A percentile compares a stretch with the other conserved stretches of the same genome.
Conservation (phyloP, 2,888 invertebrate species). For the Caenorhabditis macrosperma region DNA sequence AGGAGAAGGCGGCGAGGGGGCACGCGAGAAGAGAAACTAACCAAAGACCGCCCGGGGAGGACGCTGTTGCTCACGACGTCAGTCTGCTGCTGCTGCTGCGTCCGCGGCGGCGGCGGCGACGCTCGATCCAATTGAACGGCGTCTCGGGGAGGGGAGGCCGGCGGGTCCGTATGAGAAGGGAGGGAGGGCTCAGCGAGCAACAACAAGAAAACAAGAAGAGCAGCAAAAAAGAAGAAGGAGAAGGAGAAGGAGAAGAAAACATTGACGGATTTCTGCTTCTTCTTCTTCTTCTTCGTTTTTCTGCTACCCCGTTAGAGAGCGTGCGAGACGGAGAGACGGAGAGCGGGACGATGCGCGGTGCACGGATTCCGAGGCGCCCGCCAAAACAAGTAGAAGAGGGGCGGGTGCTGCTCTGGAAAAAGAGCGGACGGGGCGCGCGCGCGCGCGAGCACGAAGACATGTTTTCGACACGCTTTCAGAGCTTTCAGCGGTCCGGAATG, state of each 20-base stretch:
- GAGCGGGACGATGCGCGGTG: slow-evolving; percentile 19
- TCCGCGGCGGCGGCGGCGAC: no score
- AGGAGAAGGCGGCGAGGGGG: not conserved
- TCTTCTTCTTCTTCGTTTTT: slow-evolving; percentile 9
- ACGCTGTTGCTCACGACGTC: slow-evolving; percentile 6
- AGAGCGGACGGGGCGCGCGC: slow-evolving; percentile 1
- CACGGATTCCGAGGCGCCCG: slow-evolving; percentile 23
- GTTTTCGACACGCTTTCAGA: slow-evolving; percentile 50
- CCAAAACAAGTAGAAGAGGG: slow-evolving; percentile 7
- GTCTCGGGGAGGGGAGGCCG: not conserved
- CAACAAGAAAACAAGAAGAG: slow-evolving; percentile 19
- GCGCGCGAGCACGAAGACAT: slow-evolving; percentile 13
- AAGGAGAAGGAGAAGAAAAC: not conserved
- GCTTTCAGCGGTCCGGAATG: slow-evolving; percentile 27
- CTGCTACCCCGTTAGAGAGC: slow-evolving; percentile 17
- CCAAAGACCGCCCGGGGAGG: slow-evolving; percentile 36
- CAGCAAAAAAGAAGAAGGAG: slow-evolving; percentile 1
- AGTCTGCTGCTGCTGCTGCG: slow-evolving; percentile 11
- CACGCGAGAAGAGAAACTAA: no score
- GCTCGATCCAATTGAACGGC: slow-evolving; percentile 47
- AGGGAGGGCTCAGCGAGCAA: slow-evolving; percentile 2
- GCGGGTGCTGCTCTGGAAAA: not conserved
- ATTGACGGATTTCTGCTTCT: not conserved
- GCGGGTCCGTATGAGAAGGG: slow-evolving; percentile 5
- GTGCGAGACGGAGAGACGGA: slow-evolving; percentile 13